These are phyloP conservation scores for Diaphora mendica DNA, from an alignment of 2,888 invertebrate genomes.

Conservation along the genomic window DNA sequence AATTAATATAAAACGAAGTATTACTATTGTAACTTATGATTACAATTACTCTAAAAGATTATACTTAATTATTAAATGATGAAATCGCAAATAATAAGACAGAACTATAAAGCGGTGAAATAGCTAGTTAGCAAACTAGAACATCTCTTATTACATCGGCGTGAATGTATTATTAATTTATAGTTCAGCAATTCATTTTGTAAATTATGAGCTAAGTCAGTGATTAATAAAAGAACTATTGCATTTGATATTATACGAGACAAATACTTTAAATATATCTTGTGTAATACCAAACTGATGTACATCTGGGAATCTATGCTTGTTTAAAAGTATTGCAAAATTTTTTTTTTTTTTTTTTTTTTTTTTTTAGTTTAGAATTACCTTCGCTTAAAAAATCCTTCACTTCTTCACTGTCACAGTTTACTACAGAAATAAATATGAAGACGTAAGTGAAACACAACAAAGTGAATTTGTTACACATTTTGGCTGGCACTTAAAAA, in stretches of 20 bases:
- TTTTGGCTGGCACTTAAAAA: conserved; percentile 52
- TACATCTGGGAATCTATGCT: not conserved
- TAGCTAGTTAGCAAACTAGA: not conserved
- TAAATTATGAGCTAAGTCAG: not conserved
- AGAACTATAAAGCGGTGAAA: not conserved
- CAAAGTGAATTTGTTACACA: conserved; percentile 76
- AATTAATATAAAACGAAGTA: too few species aligned
- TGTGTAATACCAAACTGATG: too few species aligned
- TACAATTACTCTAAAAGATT: too few species aligned
- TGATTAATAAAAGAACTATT: not conserved
- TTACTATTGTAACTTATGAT: too few species aligned
- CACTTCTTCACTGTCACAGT: conserved; percentile 63
- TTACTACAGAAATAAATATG: conserved; percentile 71
- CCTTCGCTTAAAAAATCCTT: conserved; percentile 71
- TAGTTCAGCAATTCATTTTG: not conserved
- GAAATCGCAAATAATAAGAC: not conserved
- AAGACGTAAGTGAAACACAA: conserved; percentile 71
- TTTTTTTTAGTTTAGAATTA: too few species aligned
- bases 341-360: too few species aligned
- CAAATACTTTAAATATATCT: too few species aligned
- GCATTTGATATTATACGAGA: too few species aligned
- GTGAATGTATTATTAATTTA: not conserved
- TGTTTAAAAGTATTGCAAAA: not conserved
- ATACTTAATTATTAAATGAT: not conserved
- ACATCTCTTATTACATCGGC: not conserved